Percentiles rank a stretch among this genome's conserved stretches.
phyloP scores from a whole-genome alignment of 2,113 vertebrate genomes.

The Protomyctophum bolini region DNA sequence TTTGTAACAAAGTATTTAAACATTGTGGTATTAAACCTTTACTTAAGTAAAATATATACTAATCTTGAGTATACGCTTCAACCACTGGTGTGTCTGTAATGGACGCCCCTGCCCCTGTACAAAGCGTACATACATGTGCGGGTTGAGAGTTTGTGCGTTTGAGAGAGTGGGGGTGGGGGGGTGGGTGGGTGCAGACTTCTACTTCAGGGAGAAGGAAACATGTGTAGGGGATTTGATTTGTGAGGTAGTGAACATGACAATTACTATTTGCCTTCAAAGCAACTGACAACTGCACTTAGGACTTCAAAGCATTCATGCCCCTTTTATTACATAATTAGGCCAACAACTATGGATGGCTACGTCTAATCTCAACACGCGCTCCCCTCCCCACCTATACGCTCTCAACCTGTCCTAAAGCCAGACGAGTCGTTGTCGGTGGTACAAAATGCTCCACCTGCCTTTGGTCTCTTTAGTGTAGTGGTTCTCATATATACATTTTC shows the following conservation, averaged over 20 bases:
- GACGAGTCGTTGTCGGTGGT: slow-evolving; percentile 1
- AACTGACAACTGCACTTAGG: slow-evolving; percentile 75
- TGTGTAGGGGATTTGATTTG: slow-evolving; percentile 76
- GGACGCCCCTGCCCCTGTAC: background rate
- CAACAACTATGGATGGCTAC: slow-evolving; percentile 54
- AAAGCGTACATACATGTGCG: background rate
- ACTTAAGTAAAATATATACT: too few relatives aligned
- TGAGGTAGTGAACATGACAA: slow-evolving; percentile 77
- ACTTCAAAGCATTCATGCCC: slow-evolving; percentile 76
- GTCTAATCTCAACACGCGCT: slow-evolving; percentile 55
- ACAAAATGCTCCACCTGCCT: too few relatives aligned
- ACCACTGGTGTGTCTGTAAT: background rate
- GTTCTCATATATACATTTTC: too few relatives aligned
- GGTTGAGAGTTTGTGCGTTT: background rate
- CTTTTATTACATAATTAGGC: slow-evolving; percentile 77
- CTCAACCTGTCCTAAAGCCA: slow-evolving; percentile 18
- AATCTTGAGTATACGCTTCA: too few relatives aligned
- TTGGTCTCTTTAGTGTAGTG: too few relatives aligned
- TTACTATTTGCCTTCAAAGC: slow-evolving; percentile 78
- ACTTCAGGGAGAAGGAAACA: slow-evolving; percentile 63
- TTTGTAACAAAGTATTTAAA: too few relatives aligned
- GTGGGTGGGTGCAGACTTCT: slow-evolving; percentile 30
- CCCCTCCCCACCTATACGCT: slow-evolving; percentile 23
- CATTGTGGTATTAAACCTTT: too few relatives aligned
- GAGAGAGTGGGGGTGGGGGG: slow-evolving; percentile 26